A percentile compares a stretch with the other conserved stretches of the same genome.
Evolutionary conservation across 2,797 vertebrate genomes (phyloP).

Genomic region (Pseudomugil tenellus): DNA sequence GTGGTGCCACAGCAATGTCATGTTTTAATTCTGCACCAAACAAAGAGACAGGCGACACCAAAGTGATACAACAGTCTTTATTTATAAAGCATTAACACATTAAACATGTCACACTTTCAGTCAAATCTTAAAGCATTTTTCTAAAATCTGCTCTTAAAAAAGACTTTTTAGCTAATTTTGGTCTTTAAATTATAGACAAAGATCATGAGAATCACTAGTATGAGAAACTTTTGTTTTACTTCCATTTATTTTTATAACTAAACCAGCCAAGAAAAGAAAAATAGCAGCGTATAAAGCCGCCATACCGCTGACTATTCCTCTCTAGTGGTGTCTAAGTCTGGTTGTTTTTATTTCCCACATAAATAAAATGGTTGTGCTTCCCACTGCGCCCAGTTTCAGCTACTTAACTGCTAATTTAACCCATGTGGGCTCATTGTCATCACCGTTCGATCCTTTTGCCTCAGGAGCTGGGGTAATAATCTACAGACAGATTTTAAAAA

Average conservation of each 20-base stretch:
- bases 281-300: neutral
- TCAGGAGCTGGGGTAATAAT: no score
- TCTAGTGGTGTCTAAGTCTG: neutral
- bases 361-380: neutral
- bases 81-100: constrained; percentile 6
- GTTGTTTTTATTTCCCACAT: neutral
- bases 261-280: neutral
- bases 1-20: neutral
- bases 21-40: neutral
- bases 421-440: no score
- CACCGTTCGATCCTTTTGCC: no score
- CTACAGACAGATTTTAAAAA: no score
- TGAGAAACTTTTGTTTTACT: no score
- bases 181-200: neutral
- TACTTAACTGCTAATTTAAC: no score
- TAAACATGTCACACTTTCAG: constrained; percentile 6
- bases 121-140: neutral
- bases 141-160: neutral
- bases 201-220: neutral
- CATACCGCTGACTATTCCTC: neutral
- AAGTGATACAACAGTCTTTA: constrained; percentile 12
- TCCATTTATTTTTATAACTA: neutral
- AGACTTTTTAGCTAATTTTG: neutral
- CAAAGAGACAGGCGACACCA: constrained; percentile 1
- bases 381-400: no score